These are phyloP conservation scores for Falco concolor DNA, from an alignment of 2,797 vertebrate species.

Conservation along the genomic window DNA sequence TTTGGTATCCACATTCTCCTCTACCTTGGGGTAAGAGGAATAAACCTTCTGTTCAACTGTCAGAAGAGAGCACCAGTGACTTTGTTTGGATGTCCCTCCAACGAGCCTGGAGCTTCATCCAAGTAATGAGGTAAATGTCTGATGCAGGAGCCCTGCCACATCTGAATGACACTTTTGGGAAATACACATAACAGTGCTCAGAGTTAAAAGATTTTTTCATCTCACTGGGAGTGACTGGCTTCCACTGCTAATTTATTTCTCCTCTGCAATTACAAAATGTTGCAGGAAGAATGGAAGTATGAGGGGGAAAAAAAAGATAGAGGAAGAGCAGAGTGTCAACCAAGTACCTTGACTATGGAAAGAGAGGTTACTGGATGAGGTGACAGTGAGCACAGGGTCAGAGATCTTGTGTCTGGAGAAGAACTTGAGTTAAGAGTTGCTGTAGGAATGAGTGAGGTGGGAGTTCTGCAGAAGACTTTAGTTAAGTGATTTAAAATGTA, in stretches of 20 bases:
- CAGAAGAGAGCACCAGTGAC: not conserved
- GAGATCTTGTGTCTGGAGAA: not conserved
- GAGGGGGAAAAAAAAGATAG: not conserved
- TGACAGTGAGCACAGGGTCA: not conserved
- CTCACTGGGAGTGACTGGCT: not conserved
- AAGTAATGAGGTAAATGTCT: not conserved
- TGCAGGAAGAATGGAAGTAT: not conserved
- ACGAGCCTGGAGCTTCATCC: not conserved
- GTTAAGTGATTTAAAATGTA: not conserved
- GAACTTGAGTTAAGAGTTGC: fast-evolving
- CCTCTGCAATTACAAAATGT: not conserved
- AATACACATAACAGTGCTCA: not conserved
- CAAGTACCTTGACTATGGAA: not conserved
- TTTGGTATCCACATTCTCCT: not conserved
- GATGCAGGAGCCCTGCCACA: not conserved
- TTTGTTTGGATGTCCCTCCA: not conserved
- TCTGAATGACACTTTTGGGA: not conserved
- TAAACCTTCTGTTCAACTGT: not conserved
- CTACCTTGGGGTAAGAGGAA: not conserved
- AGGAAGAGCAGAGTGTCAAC: not conserved
- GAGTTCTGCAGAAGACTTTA: not conserved
- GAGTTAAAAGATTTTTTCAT: not conserved
- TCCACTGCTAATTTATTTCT: not conserved
- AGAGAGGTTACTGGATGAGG: not conserved
- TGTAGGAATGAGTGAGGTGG: not conserved